Base-by-base conservation (phyloP, 2,888 invertebrate genomes). In the Hypselothyrea guttata region DNA sequence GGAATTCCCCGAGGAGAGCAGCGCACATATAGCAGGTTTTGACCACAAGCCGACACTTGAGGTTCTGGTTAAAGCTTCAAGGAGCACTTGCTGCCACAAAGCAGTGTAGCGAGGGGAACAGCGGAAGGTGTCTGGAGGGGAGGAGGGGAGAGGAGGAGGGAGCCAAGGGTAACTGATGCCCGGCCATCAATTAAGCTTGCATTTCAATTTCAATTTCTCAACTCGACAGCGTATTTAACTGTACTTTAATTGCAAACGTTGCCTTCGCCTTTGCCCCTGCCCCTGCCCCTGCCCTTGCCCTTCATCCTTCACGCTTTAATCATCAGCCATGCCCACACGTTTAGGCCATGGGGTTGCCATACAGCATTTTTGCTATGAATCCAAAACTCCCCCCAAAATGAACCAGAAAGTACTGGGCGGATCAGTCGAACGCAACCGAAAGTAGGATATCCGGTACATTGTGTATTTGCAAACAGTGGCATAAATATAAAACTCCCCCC, bases 161-260 rank as follows among this genome's bases (percentile, higher is more conserved):
- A 13, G 11, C n/a, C n/a, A n/a, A 18, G 9, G 1, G 13, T 15
- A 30, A 12, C 16, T 15, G 13, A 30, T 31, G 37, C 13, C 30
- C 28, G 37, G 52, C 45, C 48, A 65, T 56, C 56, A 62, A 62
- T 65, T 62, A 62, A 52, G 33, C n/a, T 13, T 30, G 48, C 62
- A 56, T 45, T 48, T 47, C 49, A 41, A 57, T 51, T 56, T 48
- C 53, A 52, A 59, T 73, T 60, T 52, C 28, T 38, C 33, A 56
- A 68, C 59, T 68, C 46, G 54, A 31, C 48, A 65, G 51, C 35
- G 22, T 33, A 55, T 54, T 75, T 33, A 54, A 42, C 54, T 64
- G 46, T 57, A 64, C 54, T 71, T 71, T 58, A 75, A 59, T 62
- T 71, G 67, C 61, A 44, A 18, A 15, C 7, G 4, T 34, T 9